phyloP scores from a whole-genome alignment of 2,113 vertebrate species.

The Eupsittula cactorum region DNA sequence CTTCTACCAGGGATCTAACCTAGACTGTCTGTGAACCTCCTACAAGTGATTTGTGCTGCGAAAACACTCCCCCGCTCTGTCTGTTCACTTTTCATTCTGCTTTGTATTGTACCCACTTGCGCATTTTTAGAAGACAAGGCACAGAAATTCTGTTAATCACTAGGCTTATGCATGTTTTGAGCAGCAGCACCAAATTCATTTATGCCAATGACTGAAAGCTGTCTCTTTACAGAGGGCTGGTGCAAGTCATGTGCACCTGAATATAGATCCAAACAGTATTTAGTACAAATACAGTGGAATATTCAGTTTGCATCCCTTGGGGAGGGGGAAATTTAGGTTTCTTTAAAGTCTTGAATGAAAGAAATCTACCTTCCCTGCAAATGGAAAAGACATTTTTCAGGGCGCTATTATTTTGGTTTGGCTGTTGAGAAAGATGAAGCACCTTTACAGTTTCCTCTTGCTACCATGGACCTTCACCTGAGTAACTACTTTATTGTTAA shows the following conservation, averaged over 20 bases:
- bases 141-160: conserved; percentile 38
- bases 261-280: background rate
- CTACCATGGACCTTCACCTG: background rate
- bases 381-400: background rate
- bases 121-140: conserved; percentile 58
- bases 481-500: background rate
- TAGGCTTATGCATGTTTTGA: background rate
- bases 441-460: background rate
- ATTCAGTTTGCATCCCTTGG: background rate
- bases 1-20: conserved; percentile 65
- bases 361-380: background rate
- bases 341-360: background rate
- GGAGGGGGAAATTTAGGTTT: background rate
- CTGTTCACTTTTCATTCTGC: conserved; percentile 69
- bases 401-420: background rate
- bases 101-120: conserved; percentile 62
- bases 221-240: background rate
- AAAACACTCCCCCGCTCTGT: conserved; percentile 71
- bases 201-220: background rate
- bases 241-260: background rate
- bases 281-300: background rate
- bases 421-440: background rate
- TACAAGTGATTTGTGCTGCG: conserved; percentile 51
- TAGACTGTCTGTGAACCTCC: conserved; percentile 73
- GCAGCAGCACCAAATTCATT: conserved; percentile 13